phyloP scores from a whole-genome alignment of 2,888 invertebrate genomes.

The Brassicogethes aeneus region DNA sequence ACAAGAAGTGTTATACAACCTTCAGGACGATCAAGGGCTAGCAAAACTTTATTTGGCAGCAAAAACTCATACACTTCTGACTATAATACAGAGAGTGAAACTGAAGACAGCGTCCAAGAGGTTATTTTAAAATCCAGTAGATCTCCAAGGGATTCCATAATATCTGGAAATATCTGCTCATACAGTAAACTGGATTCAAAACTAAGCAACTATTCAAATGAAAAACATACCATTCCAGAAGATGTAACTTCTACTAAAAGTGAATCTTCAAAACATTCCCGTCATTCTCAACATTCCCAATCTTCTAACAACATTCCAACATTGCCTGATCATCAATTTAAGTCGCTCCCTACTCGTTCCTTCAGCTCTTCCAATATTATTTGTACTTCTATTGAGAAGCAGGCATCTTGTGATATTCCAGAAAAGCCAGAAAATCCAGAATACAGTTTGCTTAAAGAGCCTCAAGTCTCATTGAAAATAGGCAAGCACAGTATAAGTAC shows the following conservation, averaged over 20 bases:
- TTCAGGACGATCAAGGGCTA: background rate
- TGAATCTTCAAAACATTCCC: no score
- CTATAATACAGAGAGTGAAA: slow-evolving; percentile 11
- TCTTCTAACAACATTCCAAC: no score
- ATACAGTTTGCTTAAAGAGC: slow-evolving; percentile 9
- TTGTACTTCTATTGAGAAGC: no score
- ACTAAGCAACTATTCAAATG: background rate
- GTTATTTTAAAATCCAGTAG: background rate
- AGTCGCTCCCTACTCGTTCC: no score
- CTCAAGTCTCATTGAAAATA: slow-evolving; percentile 13
- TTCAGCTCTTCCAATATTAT: no score
- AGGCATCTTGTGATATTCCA: no score
- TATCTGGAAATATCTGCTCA: slow-evolving; percentile 4
- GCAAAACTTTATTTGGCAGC: background rate
- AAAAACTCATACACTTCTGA: slow-evolving; percentile 10
- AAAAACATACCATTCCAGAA: background rate
- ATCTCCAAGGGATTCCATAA: slow-evolving; percentile 6
- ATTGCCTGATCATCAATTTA: no score
- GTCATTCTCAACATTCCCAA: no score
- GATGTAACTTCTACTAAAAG: no score
- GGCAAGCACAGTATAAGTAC: no score
- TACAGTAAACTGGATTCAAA: background rate
- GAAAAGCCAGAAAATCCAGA: no score
- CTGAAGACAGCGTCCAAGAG: background rate
- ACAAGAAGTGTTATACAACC: background rate